Evolutionary conservation across 1,140 invertebrate genomes (phyloP), one percentile per base, ranked within the genome.

Genomic region (Drosophila nigrodunni): DNA sequence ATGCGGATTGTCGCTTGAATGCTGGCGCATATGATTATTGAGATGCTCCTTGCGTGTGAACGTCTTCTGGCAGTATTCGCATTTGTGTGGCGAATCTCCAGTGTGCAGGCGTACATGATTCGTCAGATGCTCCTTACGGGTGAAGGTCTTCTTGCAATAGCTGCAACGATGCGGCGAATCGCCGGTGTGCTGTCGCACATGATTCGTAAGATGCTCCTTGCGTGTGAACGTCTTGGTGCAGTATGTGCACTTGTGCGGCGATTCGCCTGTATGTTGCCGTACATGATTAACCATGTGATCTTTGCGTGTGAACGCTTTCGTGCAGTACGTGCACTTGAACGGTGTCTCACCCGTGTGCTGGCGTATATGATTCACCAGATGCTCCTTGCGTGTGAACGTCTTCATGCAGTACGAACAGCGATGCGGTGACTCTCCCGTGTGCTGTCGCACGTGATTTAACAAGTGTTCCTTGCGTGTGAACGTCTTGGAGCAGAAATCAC

Each of bases 61-160:
- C 64, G 95, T 95, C 93, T 97, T 97, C 80, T 94, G 95, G 93
- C 97, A 98, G 91, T 95, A 96, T 78, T 95, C 94, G 92, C 97
- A 98, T 80, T 95, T 93, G 90, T 97, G 97, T 61, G 96, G 96
- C 80, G 95, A 96, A 93, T 97, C 96, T 62, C 96, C 95, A 25
- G 94, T 95, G 91, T 95, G 95, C 49, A 94, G 90, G 7, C 95
- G 94, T 82, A 97, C 95, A 93, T 98, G 97, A 93, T 97, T 97
- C 93, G 96, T 97, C 90, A 98, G 95, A 93, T 98, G 97, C 93
- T 98, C 97, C 93, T 97, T 98, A 71, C 97, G 94, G 44, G 97
- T 97, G 93, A 98, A 95, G 3, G 93, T 93, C 91, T 96, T 97
- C 72, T 95, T 95, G 93, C 96, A 97, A 73, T 95, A 95, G 60